phyloP scores from a whole-genome alignment of 2,797 vertebrate genomes.

The Dendrocincla tyrannina region DNA sequence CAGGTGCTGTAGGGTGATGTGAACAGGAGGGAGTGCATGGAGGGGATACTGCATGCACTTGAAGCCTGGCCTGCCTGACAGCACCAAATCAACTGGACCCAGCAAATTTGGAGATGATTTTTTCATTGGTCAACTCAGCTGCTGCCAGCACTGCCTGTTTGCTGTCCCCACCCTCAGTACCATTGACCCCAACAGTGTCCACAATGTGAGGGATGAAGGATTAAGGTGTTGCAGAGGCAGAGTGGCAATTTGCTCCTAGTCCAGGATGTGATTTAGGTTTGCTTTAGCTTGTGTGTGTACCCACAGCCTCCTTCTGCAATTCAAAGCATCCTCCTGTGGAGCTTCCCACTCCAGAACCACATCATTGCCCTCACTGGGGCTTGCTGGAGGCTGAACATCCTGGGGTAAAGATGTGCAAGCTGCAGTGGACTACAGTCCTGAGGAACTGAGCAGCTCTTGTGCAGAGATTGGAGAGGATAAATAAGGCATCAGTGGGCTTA shows the following conservation, averaged over 20 bases:
- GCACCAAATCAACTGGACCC: neutral
- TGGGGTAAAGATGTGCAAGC: neutral
- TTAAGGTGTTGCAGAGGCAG: neutral
- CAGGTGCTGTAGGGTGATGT: neutral
- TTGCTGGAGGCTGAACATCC: rapidly evolving
- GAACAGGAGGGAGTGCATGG: neutral
- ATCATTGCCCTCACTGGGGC: rapidly evolving
- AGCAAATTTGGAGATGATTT: neutral
- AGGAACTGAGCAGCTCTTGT: neutral
- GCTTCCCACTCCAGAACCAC: rapidly evolving
- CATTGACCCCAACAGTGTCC: neutral
- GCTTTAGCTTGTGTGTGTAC: neutral
- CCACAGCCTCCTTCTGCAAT: neutral
- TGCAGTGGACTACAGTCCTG: neutral
- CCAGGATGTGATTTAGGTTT: neutral
- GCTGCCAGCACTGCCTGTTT: neutral
- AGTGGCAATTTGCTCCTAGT: neutral
- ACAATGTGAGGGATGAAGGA: neutral
- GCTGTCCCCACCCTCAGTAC: neutral
- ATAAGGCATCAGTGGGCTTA: neutral
- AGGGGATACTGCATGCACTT: neutral
- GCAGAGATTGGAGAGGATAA: neutral
- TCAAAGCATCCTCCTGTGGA: neutral
- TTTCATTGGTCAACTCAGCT: neutral
- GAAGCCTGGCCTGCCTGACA: neutral